Conservation (phyloP, 1,140 invertebrate species). For the Pseudachorutes palmiensis region DNA sequence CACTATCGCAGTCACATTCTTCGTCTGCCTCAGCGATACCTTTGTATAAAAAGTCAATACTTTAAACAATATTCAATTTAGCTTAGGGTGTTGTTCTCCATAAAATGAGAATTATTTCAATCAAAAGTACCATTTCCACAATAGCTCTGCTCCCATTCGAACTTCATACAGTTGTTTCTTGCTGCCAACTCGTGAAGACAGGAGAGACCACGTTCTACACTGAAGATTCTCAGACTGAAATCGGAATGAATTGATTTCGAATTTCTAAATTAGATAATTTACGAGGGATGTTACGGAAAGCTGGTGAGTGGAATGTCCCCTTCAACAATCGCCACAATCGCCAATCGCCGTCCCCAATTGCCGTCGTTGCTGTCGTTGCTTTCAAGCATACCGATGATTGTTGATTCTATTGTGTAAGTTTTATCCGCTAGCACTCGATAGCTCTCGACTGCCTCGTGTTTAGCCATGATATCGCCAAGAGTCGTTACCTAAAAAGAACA, state of each 20-base stretch:
- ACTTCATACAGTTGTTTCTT: not conserved
- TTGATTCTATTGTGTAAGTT: not conserved
- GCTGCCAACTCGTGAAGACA: not conserved
- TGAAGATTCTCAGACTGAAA: not conserved
- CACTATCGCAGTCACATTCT: conserved; percentile 17
- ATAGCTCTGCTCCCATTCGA: not conserved
- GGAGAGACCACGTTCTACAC: not conserved
- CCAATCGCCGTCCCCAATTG: too few species aligned
- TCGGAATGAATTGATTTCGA: not conserved
- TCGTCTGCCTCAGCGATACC: conserved; percentile 13
- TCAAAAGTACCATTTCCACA: conserved; percentile 1
- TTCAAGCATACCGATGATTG: not conserved
- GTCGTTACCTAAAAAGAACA: not conserved
- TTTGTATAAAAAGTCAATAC: not conserved
- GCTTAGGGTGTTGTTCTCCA: not conserved
- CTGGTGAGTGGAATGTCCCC: conserved; percentile 14
- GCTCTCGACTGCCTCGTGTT: not conserved
- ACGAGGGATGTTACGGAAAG: not conserved
- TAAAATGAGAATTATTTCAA: not conserved
- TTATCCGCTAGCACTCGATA: not conserved
- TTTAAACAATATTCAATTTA: too few species aligned
- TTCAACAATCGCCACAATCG: conserved; percentile 8
- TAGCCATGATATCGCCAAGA: not conserved
- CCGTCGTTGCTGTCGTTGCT: not conserved
- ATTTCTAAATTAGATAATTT: not conserved